Evolutionary conservation across 1,140 invertebrate genomes (phyloP), one percentile per base, ranked within the genome.

Genomic region (Micrasema longulum): DNA sequence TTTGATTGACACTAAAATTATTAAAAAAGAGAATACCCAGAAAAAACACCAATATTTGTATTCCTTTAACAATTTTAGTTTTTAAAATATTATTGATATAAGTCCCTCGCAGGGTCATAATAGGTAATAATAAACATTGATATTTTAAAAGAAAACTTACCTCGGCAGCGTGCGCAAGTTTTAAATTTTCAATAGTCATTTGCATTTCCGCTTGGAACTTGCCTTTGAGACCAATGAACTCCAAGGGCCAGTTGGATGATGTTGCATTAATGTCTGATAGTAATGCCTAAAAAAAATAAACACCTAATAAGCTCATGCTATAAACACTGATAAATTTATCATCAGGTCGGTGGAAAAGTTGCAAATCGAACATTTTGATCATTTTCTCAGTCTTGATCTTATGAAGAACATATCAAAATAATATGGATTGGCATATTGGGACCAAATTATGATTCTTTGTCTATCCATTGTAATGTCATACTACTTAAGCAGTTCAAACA

Each of bases 231-330:
- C 89, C 86, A 31, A 91, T 81, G 50, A 93, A 82, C 79, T 92
- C 91, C 45, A 87, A 76, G 5, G 91, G 90, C 89, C 90, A 91
- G 77, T 89, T 88, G 70, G 88, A 86, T 71, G 88, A 85, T 55
- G 91, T 89, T 23, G 85, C 82, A 70, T 85, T 83, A 4, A 89
- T 87, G 72, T 88, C 87, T 1, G 87, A 88, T 43, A 91, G 81
- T 65, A 92, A 78, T 74, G 87, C 87, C 91, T 92, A 78, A n/a
- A n/a, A n/a, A n/a, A n/a, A 35, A 63, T 10, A 63, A 23, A 74
- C n/a, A n/a, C n/a, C n/a, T n/a, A n/a, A n/a, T n/a, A n/a, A n/a
- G n/a, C n/a, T n/a, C n/a, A n/a, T n/a, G n/a, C n/a, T n/a, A n/a
- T n/a, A n/a, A n/a, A n/a, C n/a, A n/a, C n/a, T n/a, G n/a, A n/a